Evolutionary conservation across 2,797 vertebrate species (phyloP).

Genomic region (Typhlichthys eigenmanni): DNA sequence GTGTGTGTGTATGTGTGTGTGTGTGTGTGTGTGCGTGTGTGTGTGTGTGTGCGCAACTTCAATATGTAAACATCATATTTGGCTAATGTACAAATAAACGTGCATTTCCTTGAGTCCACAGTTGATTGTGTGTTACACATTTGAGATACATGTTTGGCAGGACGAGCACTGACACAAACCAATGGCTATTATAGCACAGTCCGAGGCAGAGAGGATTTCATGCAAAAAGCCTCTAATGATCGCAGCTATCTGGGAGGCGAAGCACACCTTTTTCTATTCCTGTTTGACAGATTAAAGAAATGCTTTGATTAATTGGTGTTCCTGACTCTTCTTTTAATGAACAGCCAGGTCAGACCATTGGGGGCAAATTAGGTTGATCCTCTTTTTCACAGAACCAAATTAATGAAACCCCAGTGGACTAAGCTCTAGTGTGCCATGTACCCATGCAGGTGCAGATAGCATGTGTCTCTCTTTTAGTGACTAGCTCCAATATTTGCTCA

Average conservation of each 20-base stretch:
- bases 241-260: constrained; percentile 41
- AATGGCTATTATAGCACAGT: background rate
- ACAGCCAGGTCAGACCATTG: constrained; percentile 69
- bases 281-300: constrained; percentile 71
- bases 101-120: background rate
- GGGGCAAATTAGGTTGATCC: constrained; percentile 76
- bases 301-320: constrained; percentile 78
- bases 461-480: constrained; percentile 22
- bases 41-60: background rate
- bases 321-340: constrained; percentile 78
- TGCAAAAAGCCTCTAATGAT: constrained; percentile 51
- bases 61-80: background rate
- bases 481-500: constrained; percentile 51
- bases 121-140: background rate
- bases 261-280: constrained; percentile 41
- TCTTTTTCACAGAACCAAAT: constrained; percentile 67
- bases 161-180: background rate
- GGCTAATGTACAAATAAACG: background rate
- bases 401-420: constrained; percentile 74
- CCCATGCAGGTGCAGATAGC: constrained; percentile 32
- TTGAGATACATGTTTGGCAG: background rate
- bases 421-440: constrained; percentile 53
- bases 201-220: too few species aligned
- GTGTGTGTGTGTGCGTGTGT: constrained; percentile 2
- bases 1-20: background rate